Percentiles rank a stretch among this genome's conserved stretches.
Evolutionary conservation across 2,888 invertebrate genomes (phyloP).

Genomic region (Drosophila infuscata): DNA sequence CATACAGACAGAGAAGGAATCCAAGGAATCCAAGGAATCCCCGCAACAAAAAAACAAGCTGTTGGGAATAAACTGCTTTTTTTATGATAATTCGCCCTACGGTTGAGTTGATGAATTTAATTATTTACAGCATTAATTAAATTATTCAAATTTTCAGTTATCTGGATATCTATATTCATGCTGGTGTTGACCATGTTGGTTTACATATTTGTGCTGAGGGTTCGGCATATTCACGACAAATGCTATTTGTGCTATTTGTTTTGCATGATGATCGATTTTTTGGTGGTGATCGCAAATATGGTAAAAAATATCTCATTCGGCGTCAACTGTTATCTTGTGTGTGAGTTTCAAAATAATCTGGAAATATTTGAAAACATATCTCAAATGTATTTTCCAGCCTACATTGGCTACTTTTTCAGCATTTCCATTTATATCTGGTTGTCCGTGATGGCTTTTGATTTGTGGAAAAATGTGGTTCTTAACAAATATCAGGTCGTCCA

Average conservation of each 20-base stretch:
- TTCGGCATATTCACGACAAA: slow-evolving; percentile 89
- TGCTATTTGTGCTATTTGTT: slow-evolving; percentile 90
- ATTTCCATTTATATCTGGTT: slow-evolving; percentile 93
- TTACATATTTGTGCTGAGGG: slow-evolving; percentile 89
- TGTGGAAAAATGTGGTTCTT: slow-evolving; percentile 87
- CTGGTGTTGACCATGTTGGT: slow-evolving; percentile 83
- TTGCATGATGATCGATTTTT: slow-evolving; percentile 87
- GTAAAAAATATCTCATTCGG: slow-evolving; percentile 85
- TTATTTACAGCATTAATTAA: too few relatives aligned
- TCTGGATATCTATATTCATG: not conserved
- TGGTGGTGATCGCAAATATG: not conserved
- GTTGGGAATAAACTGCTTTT: not conserved
- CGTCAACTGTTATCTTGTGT: slow-evolving; percentile 69
- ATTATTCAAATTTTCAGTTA: not conserved
- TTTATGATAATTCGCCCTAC: not conserved
- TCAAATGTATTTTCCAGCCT: slow-evolving; percentile 42
- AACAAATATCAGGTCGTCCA: slow-evolving; percentile 41
- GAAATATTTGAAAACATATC: not conserved
- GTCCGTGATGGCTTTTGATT: slow-evolving; percentile 93
- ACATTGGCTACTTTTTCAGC: slow-evolving; percentile 88
- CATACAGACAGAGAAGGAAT: slow-evolving; percentile 10
- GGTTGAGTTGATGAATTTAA: not conserved
- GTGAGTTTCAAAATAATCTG: not conserved
- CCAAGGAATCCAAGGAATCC: too few relatives aligned
- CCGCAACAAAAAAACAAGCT: not conserved